Base-by-base conservation (phyloP, 2,113 vertebrate genomes). In the Gopherus flavomarginatus region DNA sequence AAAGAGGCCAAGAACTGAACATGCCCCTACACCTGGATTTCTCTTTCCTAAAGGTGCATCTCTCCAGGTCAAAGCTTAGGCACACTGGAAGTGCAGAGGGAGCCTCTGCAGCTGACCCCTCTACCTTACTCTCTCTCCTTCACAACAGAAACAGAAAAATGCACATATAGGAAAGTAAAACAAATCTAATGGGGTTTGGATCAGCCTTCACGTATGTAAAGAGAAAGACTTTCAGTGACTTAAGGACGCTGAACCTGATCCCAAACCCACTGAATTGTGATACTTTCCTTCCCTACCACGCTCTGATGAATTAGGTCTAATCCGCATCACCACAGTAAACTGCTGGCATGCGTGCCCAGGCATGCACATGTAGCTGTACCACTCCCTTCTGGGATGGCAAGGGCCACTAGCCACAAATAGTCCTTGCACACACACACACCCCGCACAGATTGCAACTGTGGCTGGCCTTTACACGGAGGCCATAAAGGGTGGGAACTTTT, bases 311-410 rank as follows among this genome's bases (percentile, higher is more conserved):
- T 95, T 57, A 47, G 44, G n/a, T 79, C 92, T 83, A 1, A 1
- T 50, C 57, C 8, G 35, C 57, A 91, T 65, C 83, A 62, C 35
- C 59, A 35, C 29, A 53, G 31, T 87, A 57, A 88, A 72, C 17
- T 35, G 42, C 22, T 42, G 72, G 16, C 81, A 81, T 8, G 81
- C n/a, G 31, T 8, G 81, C n/a, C n/a, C 2, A 21, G 16, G 21
- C 53, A 54, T 1, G 21, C 88, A 90, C 86, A 92, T 90, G 79
- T 59, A 56, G 54, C 38, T 59, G 5, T 24, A 49, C 14, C 80
- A 54, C 35, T 27, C 50, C 35, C 22, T 62, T 88, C 62, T 92
- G 79, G 49, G 42, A 79, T n/a, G 75, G 52, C 90, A 91, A 81
- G 5, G 38, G 31, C 16, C 62, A 65, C 29, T 35, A 11, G 65